Conservation (phyloP, 1,140 invertebrate species). For the Diprion similis region DNA sequence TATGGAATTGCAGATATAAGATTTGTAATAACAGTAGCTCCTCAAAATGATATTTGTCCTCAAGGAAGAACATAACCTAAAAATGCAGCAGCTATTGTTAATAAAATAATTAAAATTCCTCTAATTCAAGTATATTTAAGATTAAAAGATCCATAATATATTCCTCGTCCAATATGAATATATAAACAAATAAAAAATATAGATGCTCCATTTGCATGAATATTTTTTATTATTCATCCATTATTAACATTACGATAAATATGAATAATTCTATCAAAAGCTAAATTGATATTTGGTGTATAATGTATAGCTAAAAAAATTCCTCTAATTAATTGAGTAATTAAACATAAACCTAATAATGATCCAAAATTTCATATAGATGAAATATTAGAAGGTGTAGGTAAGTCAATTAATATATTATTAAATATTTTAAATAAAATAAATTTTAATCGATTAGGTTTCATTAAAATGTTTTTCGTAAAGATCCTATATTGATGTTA, state of each 20-base stretch:
- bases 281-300: slow-evolving; percentile 61
- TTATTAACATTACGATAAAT: slow-evolving; percentile 63
- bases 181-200: slow-evolving; percentile 65
- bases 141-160: slow-evolving; percentile 65
- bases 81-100: slow-evolving; percentile 71
- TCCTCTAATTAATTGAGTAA: slow-evolving; percentile 67
- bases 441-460: slow-evolving; percentile 54
- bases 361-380: slow-evolving; percentile 59
- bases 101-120: slow-evolving; percentile 66
- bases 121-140: slow-evolving; percentile 62
- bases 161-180: slow-evolving; percentile 64
- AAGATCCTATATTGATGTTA: slow-evolving; percentile 48
- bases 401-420: slow-evolving; percentile 62
- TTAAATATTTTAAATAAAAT: slow-evolving; percentile 60
- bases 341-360: slow-evolving; percentile 66
- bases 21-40: slow-evolving; percentile 76
- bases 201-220: slow-evolving; percentile 66
- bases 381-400: slow-evolving; percentile 47
- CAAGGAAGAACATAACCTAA: slow-evolving; percentile 75
- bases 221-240: slow-evolving; percentile 64
- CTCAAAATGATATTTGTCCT: slow-evolving; percentile 78
- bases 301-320: slow-evolving; percentile 70
- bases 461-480: slow-evolving; percentile 53
- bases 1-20: slow-evolving; percentile 72
- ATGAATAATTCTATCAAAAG: slow-evolving; percentile 65